Percentiles rank a stretch among this genome's conserved stretches.
Conservation (phyloP, 2,888 invertebrate genomes). For the Andrena praecox region DNA sequence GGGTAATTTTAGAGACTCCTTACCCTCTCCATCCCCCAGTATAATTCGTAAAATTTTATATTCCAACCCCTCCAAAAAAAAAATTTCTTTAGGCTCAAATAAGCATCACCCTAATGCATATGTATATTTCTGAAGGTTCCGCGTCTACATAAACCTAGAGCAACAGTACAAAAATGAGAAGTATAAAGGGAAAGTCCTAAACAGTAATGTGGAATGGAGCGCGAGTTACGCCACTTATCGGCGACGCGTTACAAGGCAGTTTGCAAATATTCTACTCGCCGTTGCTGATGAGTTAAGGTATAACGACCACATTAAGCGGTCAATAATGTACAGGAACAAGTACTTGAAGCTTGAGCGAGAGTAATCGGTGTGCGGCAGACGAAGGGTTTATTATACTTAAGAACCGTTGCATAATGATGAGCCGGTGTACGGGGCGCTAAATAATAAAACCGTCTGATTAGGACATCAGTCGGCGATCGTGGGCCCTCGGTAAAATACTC, state of each 20-base stretch:
- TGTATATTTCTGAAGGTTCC: too few relatives aligned
- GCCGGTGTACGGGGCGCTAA: slow-evolving; percentile 59
- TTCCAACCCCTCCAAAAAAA: too few relatives aligned
- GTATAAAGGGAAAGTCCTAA: too few relatives aligned
- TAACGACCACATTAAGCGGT: slow-evolving; percentile 31
- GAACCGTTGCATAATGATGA: slow-evolving; percentile 42
- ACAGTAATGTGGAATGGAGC: not conserved
- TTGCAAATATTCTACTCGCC: not conserved
- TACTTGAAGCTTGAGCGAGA: slow-evolving; percentile 23
- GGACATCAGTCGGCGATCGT: slow-evolving; percentile 40
- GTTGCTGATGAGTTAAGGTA: slow-evolving; percentile 15
- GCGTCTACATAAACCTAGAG: too few relatives aligned
- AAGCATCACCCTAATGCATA: too few relatives aligned
- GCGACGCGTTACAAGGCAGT: not conserved
- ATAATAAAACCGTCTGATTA: slow-evolving; percentile 68
- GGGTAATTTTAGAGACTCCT: too few relatives aligned
- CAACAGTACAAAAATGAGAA: not conserved
- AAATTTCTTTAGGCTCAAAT: too few relatives aligned
- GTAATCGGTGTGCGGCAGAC: slow-evolving; percentile 11
- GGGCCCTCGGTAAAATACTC: slow-evolving; percentile 61
- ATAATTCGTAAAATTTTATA: too few relatives aligned
- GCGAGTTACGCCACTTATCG: not conserved
- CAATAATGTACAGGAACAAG: slow-evolving; percentile 32
- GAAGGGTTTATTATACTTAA: slow-evolving; percentile 27
- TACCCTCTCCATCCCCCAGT: too few relatives aligned